These are phyloP conservation scores for Hycleus phaleratus DNA, from an alignment of 1,140 invertebrate species.

Conservation along the genomic window DNA sequence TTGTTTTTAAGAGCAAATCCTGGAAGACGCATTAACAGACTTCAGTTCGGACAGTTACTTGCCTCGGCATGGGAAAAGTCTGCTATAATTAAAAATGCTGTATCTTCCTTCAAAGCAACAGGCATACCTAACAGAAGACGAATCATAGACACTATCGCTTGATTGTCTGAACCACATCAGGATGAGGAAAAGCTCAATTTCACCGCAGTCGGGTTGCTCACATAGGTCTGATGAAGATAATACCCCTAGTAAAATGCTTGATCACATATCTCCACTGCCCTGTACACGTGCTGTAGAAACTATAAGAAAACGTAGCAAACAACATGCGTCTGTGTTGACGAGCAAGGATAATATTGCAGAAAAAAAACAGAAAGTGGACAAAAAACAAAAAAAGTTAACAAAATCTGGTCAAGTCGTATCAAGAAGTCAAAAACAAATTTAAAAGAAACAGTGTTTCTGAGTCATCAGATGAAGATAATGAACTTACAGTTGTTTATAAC, in stretches of 20 bases:
- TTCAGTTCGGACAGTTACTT: conserved; percentile 6
- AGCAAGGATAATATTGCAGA: background rate
- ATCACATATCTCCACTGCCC: background rate
- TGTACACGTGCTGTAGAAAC: background rate
- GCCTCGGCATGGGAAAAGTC: background rate
- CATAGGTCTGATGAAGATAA: background rate
- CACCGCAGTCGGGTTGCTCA: too few relatives aligned
- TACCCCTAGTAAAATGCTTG: background rate
- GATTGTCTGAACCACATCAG: too few relatives aligned
- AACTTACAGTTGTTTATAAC: background rate
- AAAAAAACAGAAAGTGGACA: too few relatives aligned
- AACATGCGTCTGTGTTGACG: background rate
- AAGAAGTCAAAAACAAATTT: background rate
- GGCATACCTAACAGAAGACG: conserved; percentile 1
- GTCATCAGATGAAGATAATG: background rate
- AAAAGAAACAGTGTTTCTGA: too few relatives aligned
- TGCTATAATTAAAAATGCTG: background rate
- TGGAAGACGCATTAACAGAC: conserved; percentile 5
- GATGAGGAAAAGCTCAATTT: too few relatives aligned
- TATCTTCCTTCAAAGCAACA: conserved; percentile 2
- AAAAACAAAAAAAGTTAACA: background rate
- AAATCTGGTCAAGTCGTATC: background rate
- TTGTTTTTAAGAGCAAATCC: conserved; percentile 10
- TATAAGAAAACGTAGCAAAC: background rate
- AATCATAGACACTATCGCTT: background rate